Conservation (phyloP, 2,888 invertebrate genomes). For the Lobophora halterata region DNA sequence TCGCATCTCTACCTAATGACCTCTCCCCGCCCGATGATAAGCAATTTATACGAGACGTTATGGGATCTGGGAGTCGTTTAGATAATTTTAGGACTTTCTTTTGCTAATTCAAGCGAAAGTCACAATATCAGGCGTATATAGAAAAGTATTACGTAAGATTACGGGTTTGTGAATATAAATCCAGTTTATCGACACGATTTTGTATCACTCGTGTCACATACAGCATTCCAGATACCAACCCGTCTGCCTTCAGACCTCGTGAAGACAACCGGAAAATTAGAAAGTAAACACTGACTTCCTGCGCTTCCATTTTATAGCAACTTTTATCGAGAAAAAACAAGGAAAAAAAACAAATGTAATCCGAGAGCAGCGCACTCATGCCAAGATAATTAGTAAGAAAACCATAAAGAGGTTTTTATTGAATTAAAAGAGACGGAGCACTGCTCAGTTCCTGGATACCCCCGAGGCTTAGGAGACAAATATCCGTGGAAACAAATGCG, state of each 20-base stretch:
- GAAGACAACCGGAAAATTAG: slow-evolving; percentile 78
- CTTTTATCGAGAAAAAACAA: slow-evolving; percentile 41
- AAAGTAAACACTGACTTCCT: slow-evolving; percentile 67
- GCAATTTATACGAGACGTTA: slow-evolving; percentile 70
- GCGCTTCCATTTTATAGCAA: slow-evolving; percentile 44
- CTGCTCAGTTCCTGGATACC: slow-evolving; percentile 58
- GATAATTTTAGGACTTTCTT: slow-evolving; percentile 55
- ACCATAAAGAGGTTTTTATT: slow-evolving; percentile 59
- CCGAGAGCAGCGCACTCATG: slow-evolving; percentile 26
- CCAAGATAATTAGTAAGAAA: slow-evolving; percentile 50
- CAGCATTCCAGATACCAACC: slow-evolving; percentile 51
- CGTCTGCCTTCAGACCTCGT: slow-evolving; percentile 57
- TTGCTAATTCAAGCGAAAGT: slow-evolving; percentile 42
- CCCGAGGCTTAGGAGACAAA: slow-evolving; percentile 74
- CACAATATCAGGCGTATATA: slow-evolving; percentile 25
- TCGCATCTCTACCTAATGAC: slow-evolving; percentile 50
- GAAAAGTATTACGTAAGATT: slow-evolving; percentile 28
- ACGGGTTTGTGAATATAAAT: slow-evolving; percentile 16
- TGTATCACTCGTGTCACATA: slow-evolving; percentile 59
- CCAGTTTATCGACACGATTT: slow-evolving; percentile 46
- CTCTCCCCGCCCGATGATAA: slow-evolving; percentile 54
- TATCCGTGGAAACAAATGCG: slow-evolving; percentile 76
- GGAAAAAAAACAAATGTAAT: slow-evolving; percentile 25
- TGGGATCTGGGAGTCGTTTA: slow-evolving; percentile 59
- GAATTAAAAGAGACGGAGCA: slow-evolving; percentile 69